Conservation (phyloP, 2,888 invertebrate genomes). For the Molorchus minor region DNA sequence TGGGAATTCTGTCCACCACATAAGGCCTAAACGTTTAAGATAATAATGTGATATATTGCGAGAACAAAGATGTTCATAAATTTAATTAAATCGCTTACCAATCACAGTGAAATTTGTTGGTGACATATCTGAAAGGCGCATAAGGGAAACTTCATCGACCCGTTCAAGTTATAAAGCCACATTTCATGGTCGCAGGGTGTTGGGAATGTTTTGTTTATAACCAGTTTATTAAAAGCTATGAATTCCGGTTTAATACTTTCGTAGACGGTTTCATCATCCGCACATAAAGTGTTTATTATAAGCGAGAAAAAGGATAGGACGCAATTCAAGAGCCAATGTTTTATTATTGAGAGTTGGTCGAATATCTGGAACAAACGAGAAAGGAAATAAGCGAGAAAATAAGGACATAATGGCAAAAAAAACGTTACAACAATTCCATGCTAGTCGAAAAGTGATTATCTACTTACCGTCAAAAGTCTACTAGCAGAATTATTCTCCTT, state of each 20-base stretch:
- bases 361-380: constrained; percentile 50
- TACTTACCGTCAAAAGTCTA: constrained; percentile 9
- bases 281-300: neutral
- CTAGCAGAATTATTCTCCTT: constrained; percentile 56
- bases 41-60: too few species aligned
- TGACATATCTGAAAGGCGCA: constrained; percentile 41
- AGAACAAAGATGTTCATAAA: too few species aligned
- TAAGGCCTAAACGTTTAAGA: constrained; percentile 71
- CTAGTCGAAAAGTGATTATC: neutral
- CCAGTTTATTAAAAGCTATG: constrained; percentile 69
- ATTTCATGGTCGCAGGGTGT: constrained; percentile 84
- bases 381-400: too few species aligned
- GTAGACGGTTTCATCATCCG: constrained; percentile 30
- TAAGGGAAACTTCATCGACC: constrained; percentile 39
- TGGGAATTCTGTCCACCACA: constrained; percentile 77
- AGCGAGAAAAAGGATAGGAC: neutral
- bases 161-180: constrained; percentile 56
- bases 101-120: constrained; percentile 63
- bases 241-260: constrained; percentile 49
- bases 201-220: constrained; percentile 80
- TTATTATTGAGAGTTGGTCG: constrained; percentile 55
- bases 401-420: too few species aligned
- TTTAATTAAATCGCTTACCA: constrained; percentile 65
- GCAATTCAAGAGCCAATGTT: constrained; percentile 54
- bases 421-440: neutral